Base-by-base conservation (phyloP, 2,888 invertebrate species). In the Cotesia congregata region DNA sequence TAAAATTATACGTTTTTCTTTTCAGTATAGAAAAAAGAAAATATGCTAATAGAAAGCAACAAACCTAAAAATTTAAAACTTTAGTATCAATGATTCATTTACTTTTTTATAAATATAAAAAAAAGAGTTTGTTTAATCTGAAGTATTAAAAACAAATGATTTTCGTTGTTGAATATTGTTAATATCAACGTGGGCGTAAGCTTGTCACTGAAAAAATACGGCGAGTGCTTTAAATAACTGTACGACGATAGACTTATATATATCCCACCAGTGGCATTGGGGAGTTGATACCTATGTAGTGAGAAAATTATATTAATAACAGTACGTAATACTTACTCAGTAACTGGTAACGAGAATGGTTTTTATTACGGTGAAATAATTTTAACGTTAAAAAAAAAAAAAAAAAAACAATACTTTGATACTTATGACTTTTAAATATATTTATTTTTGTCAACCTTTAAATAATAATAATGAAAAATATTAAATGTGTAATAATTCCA, bases 191-290 rank as follows among this genome's bases (percentile, higher is more conserved):
- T 76, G 69, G 76, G 76, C 67, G 71, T 67, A 67, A 41, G 60
- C 60, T 67, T 76, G 69, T 76, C 76, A 72, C 72, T 67, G 76
- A 67, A 41, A 72, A 76, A 72, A 72, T 61, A 76, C 76, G 67
- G 40, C 72, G 41, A 67, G 71, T 67, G 76, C 76, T 41, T 76
- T 71, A 76, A 76, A 76, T 76, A 76, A 76, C 76, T 72, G n/a
- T 69, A 15, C 69, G 41, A 50, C 41, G 20, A 67, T 39, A 67
- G n/a, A 40, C 67, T 67, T n/a, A 39, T 50, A 50, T 50, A 50
- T 50, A 50, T 50, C 50, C 50, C 50, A 50, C 50, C 50, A 50
- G 50, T 50, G 50, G 50, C 50, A 50, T 50, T 50, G 50, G 50
- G 7, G 12, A 50, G 50, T 50, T 50, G 12, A 12, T 50, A 50